These are phyloP conservation scores for Emesis castigata DNA, from an alignment of 2,888 invertebrate genomes.

Conservation along the genomic window DNA sequence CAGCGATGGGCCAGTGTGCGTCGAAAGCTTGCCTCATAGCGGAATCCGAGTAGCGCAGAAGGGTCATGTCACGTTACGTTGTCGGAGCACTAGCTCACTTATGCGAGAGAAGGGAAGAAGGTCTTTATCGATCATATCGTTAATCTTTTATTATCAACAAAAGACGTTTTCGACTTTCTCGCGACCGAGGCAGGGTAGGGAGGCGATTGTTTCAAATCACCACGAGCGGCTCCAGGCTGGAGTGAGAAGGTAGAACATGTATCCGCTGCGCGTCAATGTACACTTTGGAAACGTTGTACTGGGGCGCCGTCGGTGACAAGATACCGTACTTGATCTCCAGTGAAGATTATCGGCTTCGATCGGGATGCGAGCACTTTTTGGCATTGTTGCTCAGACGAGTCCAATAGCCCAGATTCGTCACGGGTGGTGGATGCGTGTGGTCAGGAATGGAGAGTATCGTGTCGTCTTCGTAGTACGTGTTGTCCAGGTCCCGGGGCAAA, in stretches of 20 bases:
- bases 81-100: not conserved
- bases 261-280: not conserved
- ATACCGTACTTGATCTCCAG: not conserved
- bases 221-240: constrained; percentile 4
- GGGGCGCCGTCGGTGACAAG: not conserved
- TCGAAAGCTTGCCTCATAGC: not conserved
- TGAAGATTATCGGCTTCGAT: not conserved
- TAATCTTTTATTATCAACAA: not conserved
- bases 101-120: not conserved
- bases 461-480: not conserved
- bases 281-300: not conserved
- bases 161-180: too few relatives aligned
- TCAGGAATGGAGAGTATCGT: not conserved
- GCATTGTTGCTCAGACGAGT: not conserved
- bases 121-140: not conserved
- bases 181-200: not conserved
- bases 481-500: not conserved
- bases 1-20: not conserved
- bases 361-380: not conserved
- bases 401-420: not conserved
- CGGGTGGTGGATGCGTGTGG: not conserved
- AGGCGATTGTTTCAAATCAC: not conserved
- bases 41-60: not conserved
- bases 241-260: constrained; percentile 1
- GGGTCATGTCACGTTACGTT: not conserved